Evolutionary conservation across 1,140 invertebrate genomes (phyloP), one percentile per base, ranked within the genome.

Genomic region (Coelopa frigida): DNA sequence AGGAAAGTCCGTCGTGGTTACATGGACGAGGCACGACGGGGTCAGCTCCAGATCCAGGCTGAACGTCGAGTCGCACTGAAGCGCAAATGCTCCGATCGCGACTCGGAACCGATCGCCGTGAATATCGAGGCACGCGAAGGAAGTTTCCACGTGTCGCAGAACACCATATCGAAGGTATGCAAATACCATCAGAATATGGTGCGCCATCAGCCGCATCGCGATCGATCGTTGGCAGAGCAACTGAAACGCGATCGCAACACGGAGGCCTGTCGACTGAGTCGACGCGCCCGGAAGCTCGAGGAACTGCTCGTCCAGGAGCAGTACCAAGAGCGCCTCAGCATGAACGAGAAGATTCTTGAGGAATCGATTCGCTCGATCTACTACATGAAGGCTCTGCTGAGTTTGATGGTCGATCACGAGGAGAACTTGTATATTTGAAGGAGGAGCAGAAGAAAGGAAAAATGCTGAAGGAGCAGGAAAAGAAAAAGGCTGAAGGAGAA

Each of bases 311-410:
- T 58, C 18, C 54, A 61, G 26, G 52, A 63, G 20, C 54, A 63
- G 31, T 46, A 59, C 36, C 56, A 55, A 11, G 23, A 48, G 6
- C 49, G 55, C 5, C 26, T 48, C 4, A 49, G 59, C 23, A 55
- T 52, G 11, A 55, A 59, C 39, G 44, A 60, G 29, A 36, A 53
- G 1, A 57, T 64, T 22, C 20, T 64, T 20, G 61, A 63, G 36
- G 58, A 64, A 31, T 64, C 61, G 2, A 58, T 64, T 22, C 56
- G 61, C 4, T 64, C 61, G 3, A 52, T 64, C 2, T 52, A 44
- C 43, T 64, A 64, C 35, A 57, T 61, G 49, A 61, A 61, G 44
- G 42, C 41, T 2, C 14, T 43, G 15, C 24, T 43, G 26, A n/a
- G 41, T 14, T n/a, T 43, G 8, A 43, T 32, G 29, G 41, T 32